Evolutionary conservation across 2,797 vertebrate species (phyloP).

Genomic region (Tauraco hartlaubi): DNA sequence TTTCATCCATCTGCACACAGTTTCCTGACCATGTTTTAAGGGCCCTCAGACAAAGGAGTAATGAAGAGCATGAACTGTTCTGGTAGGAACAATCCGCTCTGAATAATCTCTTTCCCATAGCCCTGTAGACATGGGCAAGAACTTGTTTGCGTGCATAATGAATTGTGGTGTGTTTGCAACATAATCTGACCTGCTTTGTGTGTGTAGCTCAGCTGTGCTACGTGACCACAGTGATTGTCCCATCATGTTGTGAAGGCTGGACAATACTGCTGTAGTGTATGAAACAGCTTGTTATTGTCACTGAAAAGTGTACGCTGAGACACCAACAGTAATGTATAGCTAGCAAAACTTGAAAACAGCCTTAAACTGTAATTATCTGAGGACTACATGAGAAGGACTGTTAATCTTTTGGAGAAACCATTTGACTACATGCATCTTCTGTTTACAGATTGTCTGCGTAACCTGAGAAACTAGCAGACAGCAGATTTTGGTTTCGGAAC

Average conservation of each 20-base stretch:
- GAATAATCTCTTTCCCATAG: neutral
- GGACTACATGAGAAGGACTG: neutral
- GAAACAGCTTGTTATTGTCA: neutral
- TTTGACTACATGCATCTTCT: neutral
- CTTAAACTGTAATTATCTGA: neutral
- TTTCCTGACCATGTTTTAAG: conserved; percentile 41
- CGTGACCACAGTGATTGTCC: neutral
- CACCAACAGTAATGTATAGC: neutral
- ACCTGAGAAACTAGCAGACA: neutral
- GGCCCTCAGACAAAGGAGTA: conserved; percentile 29
- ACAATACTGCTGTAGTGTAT: neutral
- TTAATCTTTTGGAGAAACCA: neutral
- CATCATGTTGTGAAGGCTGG: neutral
- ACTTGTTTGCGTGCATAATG: neutral
- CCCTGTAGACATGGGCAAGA: neutral
- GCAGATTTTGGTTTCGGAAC: neutral
- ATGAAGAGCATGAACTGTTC: conserved; percentile 5
- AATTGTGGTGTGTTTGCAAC: neutral
- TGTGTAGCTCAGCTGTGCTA: neutral
- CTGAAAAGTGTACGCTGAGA: neutral
- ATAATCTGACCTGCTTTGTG: neutral
- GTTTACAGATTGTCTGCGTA: neutral
- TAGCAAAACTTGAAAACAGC: neutral
- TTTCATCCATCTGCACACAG: conserved; percentile 29
- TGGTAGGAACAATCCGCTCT: neutral